These are phyloP conservation scores for Sebastes hopkinsi DNA, from an alignment of 2,797 vertebrate genomes.

Conservation along the genomic window DNA sequence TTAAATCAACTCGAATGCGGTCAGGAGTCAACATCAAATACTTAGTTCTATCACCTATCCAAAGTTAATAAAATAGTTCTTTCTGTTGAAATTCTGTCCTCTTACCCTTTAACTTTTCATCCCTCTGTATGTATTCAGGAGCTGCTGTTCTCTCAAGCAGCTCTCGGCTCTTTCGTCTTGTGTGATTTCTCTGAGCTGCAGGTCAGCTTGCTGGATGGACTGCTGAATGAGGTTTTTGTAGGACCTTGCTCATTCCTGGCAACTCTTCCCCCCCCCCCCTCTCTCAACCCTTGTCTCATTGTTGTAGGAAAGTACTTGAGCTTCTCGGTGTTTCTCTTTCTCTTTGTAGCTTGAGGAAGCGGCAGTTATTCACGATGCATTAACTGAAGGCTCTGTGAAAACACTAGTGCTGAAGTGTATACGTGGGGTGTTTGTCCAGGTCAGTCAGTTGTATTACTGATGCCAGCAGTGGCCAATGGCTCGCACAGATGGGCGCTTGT, in stretches of 20 bases:
- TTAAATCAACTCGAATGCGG: background rate
- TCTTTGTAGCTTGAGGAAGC: background rate
- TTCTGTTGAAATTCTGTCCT: background rate
- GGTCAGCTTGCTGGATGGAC: background rate
- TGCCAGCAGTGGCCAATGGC: background rate
- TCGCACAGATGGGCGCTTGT: too few species aligned
- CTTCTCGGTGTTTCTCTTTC: background rate
- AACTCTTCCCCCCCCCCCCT: background rate
- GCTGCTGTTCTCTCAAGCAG: background rate
- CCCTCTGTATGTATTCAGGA: background rate
- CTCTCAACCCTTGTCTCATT: background rate
- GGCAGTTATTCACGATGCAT: background rate
- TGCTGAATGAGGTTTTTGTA: background rate
- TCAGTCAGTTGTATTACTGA: background rate
- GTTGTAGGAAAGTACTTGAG: background rate
- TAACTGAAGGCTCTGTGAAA: background rate
- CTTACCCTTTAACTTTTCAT: background rate
- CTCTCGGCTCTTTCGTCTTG: background rate
- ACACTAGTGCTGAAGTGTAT: background rate
- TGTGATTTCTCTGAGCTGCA: slow-evolving; percentile 4
- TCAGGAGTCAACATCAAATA: background rate
- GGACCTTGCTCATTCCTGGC: background rate
- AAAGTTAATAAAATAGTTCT: background rate
- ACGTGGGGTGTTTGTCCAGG: background rate
- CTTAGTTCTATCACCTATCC: background rate